Conservation (phyloP, 2,888 invertebrate species). For the Eilema griseolum region DNA sequence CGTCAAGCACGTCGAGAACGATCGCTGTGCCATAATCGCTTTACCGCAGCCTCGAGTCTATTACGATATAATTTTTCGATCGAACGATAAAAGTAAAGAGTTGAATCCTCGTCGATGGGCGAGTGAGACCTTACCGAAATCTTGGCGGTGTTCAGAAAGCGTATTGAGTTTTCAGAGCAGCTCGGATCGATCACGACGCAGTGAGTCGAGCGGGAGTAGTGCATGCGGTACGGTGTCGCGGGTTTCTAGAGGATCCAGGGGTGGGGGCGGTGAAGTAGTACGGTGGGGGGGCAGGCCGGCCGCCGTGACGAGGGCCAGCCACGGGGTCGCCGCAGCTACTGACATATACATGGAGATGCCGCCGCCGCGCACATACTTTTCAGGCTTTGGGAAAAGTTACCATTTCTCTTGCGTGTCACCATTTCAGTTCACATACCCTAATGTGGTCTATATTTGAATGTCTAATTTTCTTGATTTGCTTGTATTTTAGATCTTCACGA, state of each 20-base stretch:
- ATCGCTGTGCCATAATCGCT: constrained; percentile 82
- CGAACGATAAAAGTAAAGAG: constrained; percentile 63
- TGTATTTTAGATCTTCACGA: neutral
- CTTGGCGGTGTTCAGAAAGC: constrained; percentile 82
- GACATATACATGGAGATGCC: constrained; percentile 82
- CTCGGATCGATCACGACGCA: constrained; percentile 68
- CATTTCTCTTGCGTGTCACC: constrained; percentile 86
- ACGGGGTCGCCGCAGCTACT: constrained; percentile 80
- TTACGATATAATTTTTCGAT: constrained; percentile 76
- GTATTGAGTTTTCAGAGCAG: constrained; percentile 69
- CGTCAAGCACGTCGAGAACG: constrained; percentile 76
- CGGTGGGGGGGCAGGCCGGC: constrained; percentile 82
- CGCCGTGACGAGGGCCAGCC: constrained; percentile 85
- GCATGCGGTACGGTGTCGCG: constrained; percentile 51
- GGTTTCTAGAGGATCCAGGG: constrained; percentile 45
- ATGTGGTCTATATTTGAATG: constrained; percentile 81
- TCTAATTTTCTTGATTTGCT: neutral
- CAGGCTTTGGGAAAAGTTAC: constrained; percentile 85
- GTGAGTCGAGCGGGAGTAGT: constrained; percentile 67
- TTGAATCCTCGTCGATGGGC: constrained; percentile 75
- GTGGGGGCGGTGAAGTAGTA: constrained; percentile 76
- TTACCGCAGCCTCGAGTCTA: constrained; percentile 78
- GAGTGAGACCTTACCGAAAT: constrained; percentile 78
- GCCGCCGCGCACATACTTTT: constrained; percentile 82
- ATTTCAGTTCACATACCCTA: constrained; percentile 82